These are phyloP conservation scores for Benitochromis conjunctus DNA, from an alignment of 2,113 vertebrate species.

Conservation along the genomic window DNA sequence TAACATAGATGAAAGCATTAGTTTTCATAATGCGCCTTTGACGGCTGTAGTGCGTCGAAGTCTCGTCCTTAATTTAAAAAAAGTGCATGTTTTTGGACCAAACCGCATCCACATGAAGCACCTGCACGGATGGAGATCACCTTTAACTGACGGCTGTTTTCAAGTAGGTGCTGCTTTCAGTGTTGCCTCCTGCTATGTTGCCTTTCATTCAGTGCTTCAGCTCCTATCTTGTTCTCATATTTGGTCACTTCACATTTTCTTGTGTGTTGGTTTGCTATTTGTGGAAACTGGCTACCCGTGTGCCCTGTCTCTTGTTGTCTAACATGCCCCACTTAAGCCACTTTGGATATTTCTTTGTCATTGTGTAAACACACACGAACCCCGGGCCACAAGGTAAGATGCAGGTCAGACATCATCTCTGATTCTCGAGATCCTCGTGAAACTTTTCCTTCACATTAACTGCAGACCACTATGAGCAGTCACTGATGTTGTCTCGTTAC, in stretches of 20 bases:
- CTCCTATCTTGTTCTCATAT: background rate
- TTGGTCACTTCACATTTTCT: background rate
- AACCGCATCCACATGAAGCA: background rate
- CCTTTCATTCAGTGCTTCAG: background rate
- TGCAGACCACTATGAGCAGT: background rate
- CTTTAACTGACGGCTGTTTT: background rate
- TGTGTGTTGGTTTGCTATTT: background rate
- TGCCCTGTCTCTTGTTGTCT: background rate
- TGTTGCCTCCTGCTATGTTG: background rate
- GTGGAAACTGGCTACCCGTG: background rate
- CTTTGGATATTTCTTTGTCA: background rate
- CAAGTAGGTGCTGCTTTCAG: conserved; percentile 21
- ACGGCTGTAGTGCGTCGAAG: background rate
- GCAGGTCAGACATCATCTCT: background rate
- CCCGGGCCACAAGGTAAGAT: background rate
- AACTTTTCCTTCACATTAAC: background rate
- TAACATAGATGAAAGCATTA: background rate
- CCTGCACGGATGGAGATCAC: background rate
- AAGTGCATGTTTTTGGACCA: background rate
- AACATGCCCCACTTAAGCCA: background rate
- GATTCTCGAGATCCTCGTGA: background rate
- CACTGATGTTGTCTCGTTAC: background rate
- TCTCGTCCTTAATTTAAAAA: background rate
- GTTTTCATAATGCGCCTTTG: background rate
- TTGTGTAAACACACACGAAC: background rate